A percentile compares a stretch with the other conserved stretches of the same genome.
Conservation (phyloP, 1,140 invertebrate genomes). For the Bombus waltoni region DNA sequence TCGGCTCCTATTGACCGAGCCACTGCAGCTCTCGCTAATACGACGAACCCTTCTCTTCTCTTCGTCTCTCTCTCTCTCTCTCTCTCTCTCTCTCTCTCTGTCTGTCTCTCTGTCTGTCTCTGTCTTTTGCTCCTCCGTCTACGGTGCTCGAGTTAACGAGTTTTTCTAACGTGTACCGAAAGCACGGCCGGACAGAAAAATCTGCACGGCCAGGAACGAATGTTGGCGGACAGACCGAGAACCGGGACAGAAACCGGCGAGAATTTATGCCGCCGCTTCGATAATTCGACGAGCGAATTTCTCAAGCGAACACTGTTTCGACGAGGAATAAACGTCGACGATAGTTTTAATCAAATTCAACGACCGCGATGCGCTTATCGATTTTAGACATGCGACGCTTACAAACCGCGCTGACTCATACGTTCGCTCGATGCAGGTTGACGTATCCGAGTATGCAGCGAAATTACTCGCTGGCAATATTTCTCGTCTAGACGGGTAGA, state of each 20-base stretch:
- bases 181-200: constrained; percentile 37
- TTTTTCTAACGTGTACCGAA: constrained; percentile 33
- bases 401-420: background rate
- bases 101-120: background rate
- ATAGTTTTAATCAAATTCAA: constrained; percentile 26
- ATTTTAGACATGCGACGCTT: background rate
- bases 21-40: constrained; percentile 51
- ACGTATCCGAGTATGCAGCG: background rate
- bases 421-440: background rate
- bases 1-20: constrained; percentile 49
- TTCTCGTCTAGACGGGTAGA: background rate
- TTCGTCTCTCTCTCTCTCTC: background rate
- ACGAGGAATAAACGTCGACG: background rate
- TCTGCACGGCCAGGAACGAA: constrained; percentile 8
- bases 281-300: background rate
- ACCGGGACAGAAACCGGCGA: background rate
- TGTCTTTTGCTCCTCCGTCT: background rate
- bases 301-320: background rate
- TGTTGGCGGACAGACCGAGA: background rate
- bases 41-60: background rate
- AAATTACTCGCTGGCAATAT: background rate
- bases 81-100: background rate
- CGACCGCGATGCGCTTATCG: background rate
- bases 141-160: constrained; percentile 48
- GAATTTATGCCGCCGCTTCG: background rate